Evolutionary conservation across 2,113 vertebrate genomes (phyloP).

Genomic region (Miniopterus natalensis): DNA sequence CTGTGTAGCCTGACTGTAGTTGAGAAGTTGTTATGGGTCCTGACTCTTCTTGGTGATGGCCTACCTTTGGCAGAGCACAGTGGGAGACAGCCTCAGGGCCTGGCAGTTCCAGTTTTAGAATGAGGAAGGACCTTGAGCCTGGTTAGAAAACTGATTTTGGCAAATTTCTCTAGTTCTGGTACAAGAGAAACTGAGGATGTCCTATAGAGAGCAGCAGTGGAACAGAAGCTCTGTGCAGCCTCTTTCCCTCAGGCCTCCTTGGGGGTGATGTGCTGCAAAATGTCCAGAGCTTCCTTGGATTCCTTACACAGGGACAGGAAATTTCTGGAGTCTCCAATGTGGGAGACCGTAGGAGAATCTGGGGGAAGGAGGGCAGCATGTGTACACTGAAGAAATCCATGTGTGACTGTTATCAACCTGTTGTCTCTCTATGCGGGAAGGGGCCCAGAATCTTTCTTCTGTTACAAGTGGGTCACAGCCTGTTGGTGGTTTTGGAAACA

Average conservation of each 20-base stretch:
- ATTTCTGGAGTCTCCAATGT: not conserved
- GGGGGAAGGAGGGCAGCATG: not conserved
- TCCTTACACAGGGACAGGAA: not conserved
- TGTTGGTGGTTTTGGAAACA: not conserved
- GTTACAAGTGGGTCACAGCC: not conserved
- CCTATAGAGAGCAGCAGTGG: not conserved
- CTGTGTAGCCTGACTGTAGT: not conserved
- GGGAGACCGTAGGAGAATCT: not conserved
- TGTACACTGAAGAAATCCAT: not conserved
- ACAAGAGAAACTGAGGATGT: not conserved
- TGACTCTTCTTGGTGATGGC: not conserved
- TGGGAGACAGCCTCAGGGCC: not conserved
- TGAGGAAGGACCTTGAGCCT: not conserved
- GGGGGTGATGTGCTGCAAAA: not conserved
- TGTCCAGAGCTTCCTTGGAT: not conserved
- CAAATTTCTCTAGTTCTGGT: not conserved
- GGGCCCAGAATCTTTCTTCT: not conserved
- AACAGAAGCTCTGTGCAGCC: too few relatives aligned
- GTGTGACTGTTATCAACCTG: rapidly evolving
- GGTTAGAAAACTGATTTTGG: not conserved
- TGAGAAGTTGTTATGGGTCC: too few relatives aligned
- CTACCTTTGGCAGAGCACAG: not conserved
- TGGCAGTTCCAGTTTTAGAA: not conserved
- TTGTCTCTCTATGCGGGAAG: not conserved
- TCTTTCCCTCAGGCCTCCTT: not conserved